These are phyloP conservation scores for Bergia sp. DNA, from an alignment of 92 coral and sea anemone genomes.

Conservation along the genomic window DNA sequence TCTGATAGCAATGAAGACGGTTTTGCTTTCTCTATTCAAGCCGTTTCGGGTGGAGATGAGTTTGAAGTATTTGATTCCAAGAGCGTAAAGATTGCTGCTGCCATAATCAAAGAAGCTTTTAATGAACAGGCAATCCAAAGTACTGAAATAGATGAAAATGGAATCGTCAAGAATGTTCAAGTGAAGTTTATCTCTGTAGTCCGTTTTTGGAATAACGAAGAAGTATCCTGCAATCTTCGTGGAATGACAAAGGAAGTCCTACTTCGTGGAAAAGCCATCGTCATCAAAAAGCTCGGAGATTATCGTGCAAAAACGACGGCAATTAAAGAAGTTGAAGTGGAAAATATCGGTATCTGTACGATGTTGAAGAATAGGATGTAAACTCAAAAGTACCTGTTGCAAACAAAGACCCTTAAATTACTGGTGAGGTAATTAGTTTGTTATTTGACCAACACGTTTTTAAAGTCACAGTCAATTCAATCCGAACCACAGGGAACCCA, in stretches of 20 bases:
- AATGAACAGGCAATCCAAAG: background rate
- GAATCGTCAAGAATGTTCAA: background rate
- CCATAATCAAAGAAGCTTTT: background rate
- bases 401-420: too few species aligned
- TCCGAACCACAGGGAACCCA: too few species aligned
- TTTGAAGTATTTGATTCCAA: constrained; percentile 28
- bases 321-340: background rate
- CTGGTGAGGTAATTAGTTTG: too few species aligned
- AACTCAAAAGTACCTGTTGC: background rate
- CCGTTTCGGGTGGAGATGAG: constrained; percentile 33
- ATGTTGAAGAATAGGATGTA: background rate
- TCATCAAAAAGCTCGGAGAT: background rate
- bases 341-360: background rate
- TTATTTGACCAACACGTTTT: too few species aligned
- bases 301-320: background rate
- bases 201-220: background rate
- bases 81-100: constrained; percentile 11
- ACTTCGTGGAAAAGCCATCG: constrained; percentile 8
- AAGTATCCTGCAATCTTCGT: background rate
- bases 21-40: constrained; percentile 60
- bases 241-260: background rate
- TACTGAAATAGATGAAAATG: background rate
- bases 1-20: constrained; percentile 73
- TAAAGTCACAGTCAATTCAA: too few species aligned
- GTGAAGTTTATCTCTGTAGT: background rate